Conservation (phyloP, 1,140 invertebrate genomes). For the Drosophila fuyamai region DNA sequence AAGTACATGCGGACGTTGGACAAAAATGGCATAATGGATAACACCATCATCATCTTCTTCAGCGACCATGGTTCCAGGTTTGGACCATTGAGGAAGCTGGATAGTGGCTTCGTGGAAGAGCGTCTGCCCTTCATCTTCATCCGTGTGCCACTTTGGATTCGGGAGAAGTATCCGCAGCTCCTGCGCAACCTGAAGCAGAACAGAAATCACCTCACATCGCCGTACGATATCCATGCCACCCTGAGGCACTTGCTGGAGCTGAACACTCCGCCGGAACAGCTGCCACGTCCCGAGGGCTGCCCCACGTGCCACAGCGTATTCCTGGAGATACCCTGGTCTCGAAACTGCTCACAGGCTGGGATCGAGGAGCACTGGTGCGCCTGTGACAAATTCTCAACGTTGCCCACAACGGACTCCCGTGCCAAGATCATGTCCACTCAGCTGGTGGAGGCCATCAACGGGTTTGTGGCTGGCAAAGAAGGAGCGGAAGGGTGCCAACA, state of each 20-base stretch:
- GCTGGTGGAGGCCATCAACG: constrained; percentile 85
- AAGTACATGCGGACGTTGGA: constrained; percentile 87
- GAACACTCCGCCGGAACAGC: constrained; percentile 50
- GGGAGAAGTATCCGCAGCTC: constrained; percentile 87
- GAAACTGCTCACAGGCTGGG: constrained; percentile 89
- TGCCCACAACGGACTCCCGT: constrained; percentile 70
- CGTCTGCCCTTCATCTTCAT: constrained; percentile 93
- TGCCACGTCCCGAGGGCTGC: constrained; percentile 83
- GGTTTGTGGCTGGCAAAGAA: constrained; percentile 39
- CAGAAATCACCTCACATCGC: constrained; percentile 89
- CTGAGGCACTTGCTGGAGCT: constrained; percentile 84
- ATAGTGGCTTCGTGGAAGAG: constrained; percentile 94
- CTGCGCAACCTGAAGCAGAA: constrained; percentile 90
- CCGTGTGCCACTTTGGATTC: constrained; percentile 90
- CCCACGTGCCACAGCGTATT: constrained; percentile 89
- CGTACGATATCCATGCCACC: constrained; percentile 92
- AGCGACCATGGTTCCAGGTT: constrained; percentile 97
- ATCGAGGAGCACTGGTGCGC: constrained; percentile 92
- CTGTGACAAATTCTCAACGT: constrained; percentile 86
- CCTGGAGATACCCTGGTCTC: constrained; percentile 86
- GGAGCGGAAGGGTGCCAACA: constrained; percentile 37
- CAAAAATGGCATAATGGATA: constrained; percentile 86
- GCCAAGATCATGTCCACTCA: constrained; percentile 83
- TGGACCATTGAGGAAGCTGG: constrained; percentile 88
- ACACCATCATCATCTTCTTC: constrained; percentile 91